Evolutionary conservation across 2,113 vertebrate genomes (phyloP).

Genomic region (Poecilia latipinna): DNA sequence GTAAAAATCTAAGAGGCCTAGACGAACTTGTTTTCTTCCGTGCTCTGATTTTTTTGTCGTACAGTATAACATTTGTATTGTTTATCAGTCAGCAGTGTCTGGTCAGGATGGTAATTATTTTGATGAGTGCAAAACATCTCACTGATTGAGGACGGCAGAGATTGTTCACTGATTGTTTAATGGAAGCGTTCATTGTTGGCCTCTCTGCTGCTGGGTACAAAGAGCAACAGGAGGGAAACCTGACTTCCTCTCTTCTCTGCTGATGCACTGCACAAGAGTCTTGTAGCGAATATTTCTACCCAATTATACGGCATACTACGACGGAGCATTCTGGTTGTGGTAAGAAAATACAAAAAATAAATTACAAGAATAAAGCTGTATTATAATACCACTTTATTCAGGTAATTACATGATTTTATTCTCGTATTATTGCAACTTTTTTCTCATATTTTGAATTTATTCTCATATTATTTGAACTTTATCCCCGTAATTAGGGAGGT

Average conservation of each 20-base stretch:
- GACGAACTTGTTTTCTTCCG: neutral
- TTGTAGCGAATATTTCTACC: neutral
- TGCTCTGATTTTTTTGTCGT: conserved; percentile 6
- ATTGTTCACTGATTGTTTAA: conserved; percentile 17
- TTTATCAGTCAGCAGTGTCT: conserved; percentile 21
- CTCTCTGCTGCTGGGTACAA: neutral
- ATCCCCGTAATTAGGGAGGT: too few species aligned
- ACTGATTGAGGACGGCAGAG: conserved; percentile 2
- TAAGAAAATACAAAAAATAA: too few species aligned
- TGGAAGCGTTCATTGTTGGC: neutral
- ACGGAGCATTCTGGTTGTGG: too few species aligned
- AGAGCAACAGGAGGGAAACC: neutral
- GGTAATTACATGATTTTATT: too few species aligned
- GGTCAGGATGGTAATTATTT: conserved; percentile 18
- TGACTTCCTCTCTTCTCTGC: neutral
- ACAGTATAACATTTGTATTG: conserved; percentile 8
- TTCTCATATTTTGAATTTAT: too few species aligned
- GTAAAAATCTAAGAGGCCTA: neutral
- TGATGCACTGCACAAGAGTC: neutral
- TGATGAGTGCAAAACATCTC: conserved; percentile 26
- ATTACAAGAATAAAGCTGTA: too few species aligned
- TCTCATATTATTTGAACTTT: too few species aligned
- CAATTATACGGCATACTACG: too few species aligned
- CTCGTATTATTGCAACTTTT: too few species aligned
- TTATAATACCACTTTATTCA: too few species aligned